Percentiles rank a stretch among this genome's conserved stretches.
phyloP scores from a whole-genome alignment of 2,888 invertebrate genomes.

The Philopedon plagiatum region DNA sequence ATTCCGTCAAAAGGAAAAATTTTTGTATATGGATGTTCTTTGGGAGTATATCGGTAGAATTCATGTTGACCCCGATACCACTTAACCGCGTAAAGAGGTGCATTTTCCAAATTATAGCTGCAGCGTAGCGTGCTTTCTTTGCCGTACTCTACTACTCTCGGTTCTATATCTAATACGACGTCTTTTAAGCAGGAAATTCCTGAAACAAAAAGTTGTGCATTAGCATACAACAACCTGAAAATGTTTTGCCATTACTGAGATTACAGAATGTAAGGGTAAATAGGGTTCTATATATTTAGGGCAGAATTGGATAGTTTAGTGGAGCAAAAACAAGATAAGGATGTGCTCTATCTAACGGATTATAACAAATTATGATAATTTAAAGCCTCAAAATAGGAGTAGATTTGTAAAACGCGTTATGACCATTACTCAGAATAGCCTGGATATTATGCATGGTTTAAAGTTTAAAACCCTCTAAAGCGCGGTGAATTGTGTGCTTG shows the following conservation, averaged over 20 bases:
- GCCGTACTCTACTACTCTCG: conserved; percentile 79
- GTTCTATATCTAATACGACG: conserved; percentile 80
- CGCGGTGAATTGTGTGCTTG: no score
- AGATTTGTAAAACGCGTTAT: no score
- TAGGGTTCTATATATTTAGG: background rate
- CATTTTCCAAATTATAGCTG: conserved; percentile 82
- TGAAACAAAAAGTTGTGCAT: conserved; percentile 57
- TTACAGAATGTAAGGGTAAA: background rate
- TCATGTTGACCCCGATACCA: conserved; percentile 89
- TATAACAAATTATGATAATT: background rate
- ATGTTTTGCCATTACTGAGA: conserved; percentile 12
- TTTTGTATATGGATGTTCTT: conserved; percentile 80
- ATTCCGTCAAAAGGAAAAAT: conserved; percentile 83
- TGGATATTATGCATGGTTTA: no score
- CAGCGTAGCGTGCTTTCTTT: conserved; percentile 81
- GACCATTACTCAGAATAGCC: no score
- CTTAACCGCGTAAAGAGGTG: conserved; percentile 85
- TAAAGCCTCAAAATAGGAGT: no score
- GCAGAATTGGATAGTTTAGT: background rate
- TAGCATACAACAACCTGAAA: conserved; percentile 20
- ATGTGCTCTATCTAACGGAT: background rate
- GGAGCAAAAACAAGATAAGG: background rate
- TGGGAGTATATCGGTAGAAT: conserved; percentile 86
- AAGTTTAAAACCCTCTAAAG: no score
- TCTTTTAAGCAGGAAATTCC: conserved; percentile 79